Conservation (phyloP, 2,888 invertebrate genomes). For the Chloroclystis v-ata region DNA sequence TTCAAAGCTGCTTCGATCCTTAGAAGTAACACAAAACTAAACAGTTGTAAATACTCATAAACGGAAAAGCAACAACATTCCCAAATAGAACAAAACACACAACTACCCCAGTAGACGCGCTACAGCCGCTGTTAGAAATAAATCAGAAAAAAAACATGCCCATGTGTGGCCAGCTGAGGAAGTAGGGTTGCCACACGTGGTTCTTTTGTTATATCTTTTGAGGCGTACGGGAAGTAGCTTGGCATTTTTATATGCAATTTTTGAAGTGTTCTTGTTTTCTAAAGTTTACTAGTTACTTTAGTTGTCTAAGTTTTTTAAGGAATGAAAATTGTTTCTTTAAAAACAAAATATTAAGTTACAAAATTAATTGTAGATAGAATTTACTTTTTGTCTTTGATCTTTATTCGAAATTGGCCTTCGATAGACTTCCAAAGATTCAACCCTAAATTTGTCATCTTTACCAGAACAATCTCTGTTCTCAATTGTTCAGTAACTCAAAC, state of each 20-base stretch:
- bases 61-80: conserved; percentile 9
- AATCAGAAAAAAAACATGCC: conserved; percentile 39
- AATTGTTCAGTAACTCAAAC: conserved; percentile 1
- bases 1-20: too few relatives aligned
- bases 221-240: neutral
- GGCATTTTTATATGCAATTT: neutral
- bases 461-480: conserved; percentile 1
- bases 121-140: conserved; percentile 55
- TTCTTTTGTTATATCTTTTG: conserved; percentile 4
- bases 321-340: too few relatives aligned
- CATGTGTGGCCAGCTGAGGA: conserved; percentile 41
- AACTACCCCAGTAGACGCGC: conserved; percentile 44
- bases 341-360: too few relatives aligned
- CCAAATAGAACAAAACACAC: conserved; percentile 28
- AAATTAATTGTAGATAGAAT: too few relatives aligned
- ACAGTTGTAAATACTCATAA: conserved; percentile 1
- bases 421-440: neutral
- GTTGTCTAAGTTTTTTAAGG: too few relatives aligned
- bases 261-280: too few relatives aligned
- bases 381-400: too few relatives aligned
- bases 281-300: too few relatives aligned
- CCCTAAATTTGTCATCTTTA: neutral
- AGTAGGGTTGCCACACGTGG: conserved; percentile 19
- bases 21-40: neutral
- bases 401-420: too few relatives aligned